phyloP scores from a whole-genome alignment of 2,888 invertebrate species.

The Caenorhabditis sp. region DNA sequence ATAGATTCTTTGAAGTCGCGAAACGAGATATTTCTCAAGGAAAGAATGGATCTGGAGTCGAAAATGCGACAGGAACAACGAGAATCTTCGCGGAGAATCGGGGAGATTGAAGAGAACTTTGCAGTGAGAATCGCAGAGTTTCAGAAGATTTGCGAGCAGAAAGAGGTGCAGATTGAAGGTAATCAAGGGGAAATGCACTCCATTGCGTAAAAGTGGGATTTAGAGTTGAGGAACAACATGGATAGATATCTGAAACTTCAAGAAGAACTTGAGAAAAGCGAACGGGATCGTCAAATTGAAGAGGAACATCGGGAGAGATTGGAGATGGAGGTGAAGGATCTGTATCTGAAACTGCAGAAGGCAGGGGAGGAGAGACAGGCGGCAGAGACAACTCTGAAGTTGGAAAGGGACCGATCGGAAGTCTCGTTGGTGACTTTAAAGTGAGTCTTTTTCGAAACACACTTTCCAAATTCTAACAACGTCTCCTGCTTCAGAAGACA shows the following conservation, averaged over 20 bases:
- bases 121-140: constrained; percentile 29
- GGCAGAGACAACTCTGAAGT: constrained; percentile 20
- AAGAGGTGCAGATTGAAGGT: constrained; percentile 38
- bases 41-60: constrained; percentile 39
- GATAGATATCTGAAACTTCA: constrained; percentile 18
- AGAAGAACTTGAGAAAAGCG: constrained; percentile 26
- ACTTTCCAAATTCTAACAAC: background rate
- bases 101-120: constrained; percentile 20
- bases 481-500: constrained; percentile 38
- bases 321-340: constrained; percentile 37
- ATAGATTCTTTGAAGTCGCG: constrained; percentile 20
- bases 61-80: constrained; percentile 33
- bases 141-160: constrained; percentile 40
- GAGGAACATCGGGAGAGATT: constrained; percentile 46
- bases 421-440: constrained; percentile 41
- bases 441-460: constrained; percentile 14
- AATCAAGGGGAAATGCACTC: too few species aligned
- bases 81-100: constrained; percentile 26
- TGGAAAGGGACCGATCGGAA: constrained; percentile 43
- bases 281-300: constrained; percentile 38
- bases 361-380: constrained; percentile 22
- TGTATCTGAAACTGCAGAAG: constrained; percentile 46
- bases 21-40: constrained; percentile 32
- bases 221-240: constrained; percentile 8
- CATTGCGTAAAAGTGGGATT: too few species aligned